Evolutionary conservation across 1,140 invertebrate genomes (phyloP).

Genomic region (Bicyclus anynana): DNA sequence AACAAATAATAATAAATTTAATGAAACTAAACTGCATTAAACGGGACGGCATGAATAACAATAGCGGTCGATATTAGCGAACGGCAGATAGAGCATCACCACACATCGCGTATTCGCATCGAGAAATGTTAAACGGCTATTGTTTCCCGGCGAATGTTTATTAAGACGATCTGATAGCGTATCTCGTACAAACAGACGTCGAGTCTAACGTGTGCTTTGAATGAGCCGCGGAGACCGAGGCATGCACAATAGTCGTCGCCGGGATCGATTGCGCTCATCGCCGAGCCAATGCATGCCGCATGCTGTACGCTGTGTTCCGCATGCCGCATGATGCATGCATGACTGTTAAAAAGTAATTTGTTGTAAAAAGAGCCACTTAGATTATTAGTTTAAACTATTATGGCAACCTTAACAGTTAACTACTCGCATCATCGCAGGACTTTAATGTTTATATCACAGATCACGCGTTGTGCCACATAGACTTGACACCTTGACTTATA

Average conservation of each 20-base stretch:
- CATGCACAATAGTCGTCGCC: slow-evolving; percentile 53
- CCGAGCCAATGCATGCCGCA: slow-evolving; percentile 31
- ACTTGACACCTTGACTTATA: too few species aligned
- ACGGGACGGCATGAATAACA: slow-evolving; percentile 16
- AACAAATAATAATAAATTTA: neutral
- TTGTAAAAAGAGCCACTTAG: too few species aligned
- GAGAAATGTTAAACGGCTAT: slow-evolving; percentile 65
- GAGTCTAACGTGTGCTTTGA: slow-evolving; percentile 65
- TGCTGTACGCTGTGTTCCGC: slow-evolving; percentile 31
- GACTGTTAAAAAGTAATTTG: too few species aligned
- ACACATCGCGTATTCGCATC: slow-evolving; percentile 47
- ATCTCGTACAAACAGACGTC: slow-evolving; percentile 54
- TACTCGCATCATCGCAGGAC: too few species aligned
- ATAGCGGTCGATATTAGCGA: slow-evolving; percentile 30
- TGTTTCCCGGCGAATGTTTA: slow-evolving; percentile 70
- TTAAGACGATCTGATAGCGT: slow-evolving; percentile 73
- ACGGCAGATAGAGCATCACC: slow-evolving; percentile 29
- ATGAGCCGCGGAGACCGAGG: slow-evolving; percentile 37
- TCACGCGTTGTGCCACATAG: too few species aligned
- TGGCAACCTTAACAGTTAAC: too few species aligned
- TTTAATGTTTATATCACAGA: too few species aligned
- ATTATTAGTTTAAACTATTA: too few species aligned
- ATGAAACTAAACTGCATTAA: neutral
- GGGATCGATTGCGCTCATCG: slow-evolving; percentile 62
- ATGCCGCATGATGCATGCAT: too few species aligned